Conservation (phyloP, 2,113 vertebrate species). For the Helogale parvula region DNA sequence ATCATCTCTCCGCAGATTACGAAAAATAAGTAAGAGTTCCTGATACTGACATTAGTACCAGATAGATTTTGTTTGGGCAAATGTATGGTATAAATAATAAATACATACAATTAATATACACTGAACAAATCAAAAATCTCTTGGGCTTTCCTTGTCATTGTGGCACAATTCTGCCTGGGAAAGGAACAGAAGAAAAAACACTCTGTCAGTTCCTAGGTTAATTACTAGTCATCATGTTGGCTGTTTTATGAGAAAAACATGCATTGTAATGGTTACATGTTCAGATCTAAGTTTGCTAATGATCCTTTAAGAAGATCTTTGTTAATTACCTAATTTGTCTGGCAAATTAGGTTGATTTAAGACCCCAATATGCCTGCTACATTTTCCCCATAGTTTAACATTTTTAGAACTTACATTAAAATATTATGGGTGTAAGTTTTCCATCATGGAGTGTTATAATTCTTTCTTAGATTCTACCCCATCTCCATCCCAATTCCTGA, state of each 20-base stretch:
- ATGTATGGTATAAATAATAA: not conserved
- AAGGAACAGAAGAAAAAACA: conserved; percentile 7
- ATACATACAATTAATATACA: conserved; percentile 6
- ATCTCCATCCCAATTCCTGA: not conserved
- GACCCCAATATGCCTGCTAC: not conserved
- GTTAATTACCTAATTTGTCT: conserved; percentile 59
- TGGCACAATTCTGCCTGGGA: not conserved
- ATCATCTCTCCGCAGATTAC: not conserved
- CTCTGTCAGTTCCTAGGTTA: conserved; percentile 37
- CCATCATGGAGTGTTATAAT: not conserved
- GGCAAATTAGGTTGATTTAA: conserved; percentile 62
- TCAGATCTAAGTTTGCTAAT: conserved; percentile 61
- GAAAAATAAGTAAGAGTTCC: not conserved
- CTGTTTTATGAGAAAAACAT: conserved; percentile 59
- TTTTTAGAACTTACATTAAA: not conserved
- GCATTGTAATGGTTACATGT: conserved; percentile 13
- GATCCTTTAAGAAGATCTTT: conserved; percentile 10
- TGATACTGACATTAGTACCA: not conserved
- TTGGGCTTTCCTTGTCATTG: not conserved
- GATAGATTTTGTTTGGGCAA: not conserved
- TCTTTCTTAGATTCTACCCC: not conserved
- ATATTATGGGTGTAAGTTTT: conserved; percentile 23
- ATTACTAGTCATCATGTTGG: conserved; percentile 48
- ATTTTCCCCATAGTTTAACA: not conserved
- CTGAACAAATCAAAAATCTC: conserved; percentile 2